phyloP scores from a whole-genome alignment of 2,113 vertebrate genomes.

The Charadrius vociferus region DNA sequence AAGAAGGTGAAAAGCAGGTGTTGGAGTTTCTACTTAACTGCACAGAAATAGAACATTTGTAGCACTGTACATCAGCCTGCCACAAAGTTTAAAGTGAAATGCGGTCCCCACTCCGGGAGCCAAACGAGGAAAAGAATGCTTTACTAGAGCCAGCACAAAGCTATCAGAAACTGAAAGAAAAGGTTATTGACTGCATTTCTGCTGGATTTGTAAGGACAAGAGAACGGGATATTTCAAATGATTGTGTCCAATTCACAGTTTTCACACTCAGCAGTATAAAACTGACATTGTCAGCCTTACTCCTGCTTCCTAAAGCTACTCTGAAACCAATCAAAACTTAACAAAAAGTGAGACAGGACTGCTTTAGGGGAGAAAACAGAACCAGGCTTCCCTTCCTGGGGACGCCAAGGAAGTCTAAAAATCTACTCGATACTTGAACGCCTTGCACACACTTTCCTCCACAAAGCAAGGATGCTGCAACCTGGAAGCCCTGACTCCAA shows the following conservation, averaged over 20 bases:
- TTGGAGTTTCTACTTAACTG: neutral
- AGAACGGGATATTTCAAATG: neutral
- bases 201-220: neutral
- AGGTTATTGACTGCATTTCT: neutral
- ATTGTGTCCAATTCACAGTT: neutral
- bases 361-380: neutral
- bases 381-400: neutral
- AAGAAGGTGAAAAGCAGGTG: neutral
- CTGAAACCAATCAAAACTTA: neutral
- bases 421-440: neutral
- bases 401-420: neutral
- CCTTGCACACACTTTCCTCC: neutral
- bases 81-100: neutral
- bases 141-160: neutral
- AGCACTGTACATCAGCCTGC: neutral
- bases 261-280: neutral
- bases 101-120: neutral
- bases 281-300: neutral
- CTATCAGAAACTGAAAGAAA: neutral
- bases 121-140: neutral
- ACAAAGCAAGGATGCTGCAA: neutral
- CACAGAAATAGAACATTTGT: rapidly evolving
- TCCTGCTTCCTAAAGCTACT: neutral
- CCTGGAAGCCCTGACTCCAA: neutral
- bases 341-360: neutral